Base-by-base conservation (phyloP, 1,140 invertebrate species). In the Anastrepha obliqua region DNA sequence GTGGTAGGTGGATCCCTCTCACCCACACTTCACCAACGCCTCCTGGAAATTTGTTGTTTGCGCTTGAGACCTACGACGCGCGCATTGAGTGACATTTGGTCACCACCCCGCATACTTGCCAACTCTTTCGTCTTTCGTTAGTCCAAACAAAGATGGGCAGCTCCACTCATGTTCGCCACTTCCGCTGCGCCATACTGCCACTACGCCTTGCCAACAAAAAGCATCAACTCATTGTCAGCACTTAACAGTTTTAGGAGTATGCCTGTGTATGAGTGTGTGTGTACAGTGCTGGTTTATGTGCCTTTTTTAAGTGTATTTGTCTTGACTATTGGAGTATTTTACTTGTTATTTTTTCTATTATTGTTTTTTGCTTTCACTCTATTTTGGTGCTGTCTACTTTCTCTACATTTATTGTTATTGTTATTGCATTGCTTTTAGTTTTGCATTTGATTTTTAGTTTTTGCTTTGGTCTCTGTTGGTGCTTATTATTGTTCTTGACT, bases 301-400 rank as follows among this genome's bases (percentile, higher is more conserved):
- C 60, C 60, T 62, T 81, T 29, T 81, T 6, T 81, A 8, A 47
- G 47, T 55, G 74, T n/a, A 81, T 55, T 81, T 51, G 74, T 20
- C 74, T 81, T 81, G 47, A 4, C 74, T 81, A 81, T 81, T 81
- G 74, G 20, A 55, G 74, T 81, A 81, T 29, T 55, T 55, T 8
- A 20, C 47, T 81, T 81, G 74, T 42, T 67, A 5, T 67, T 62
- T 7, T 55, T 55, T 55, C 11, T 55, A 55, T 55, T 62, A 15
- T 62, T 62, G 15, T 62, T 62, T 62, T 62, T 62, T 74, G 2
- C 13, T 20, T 58, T 81, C 42, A n/a, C 47, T 81, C n/a, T 11
- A 81, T 55, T 81, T 55, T 42, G 1, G 2, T 29, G 4, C 17
- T 29, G 42, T 44, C 47, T 55, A 55, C 42, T 81, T 81, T 81